These are phyloP conservation scores for Meteorus cinctellus DNA, from an alignment of 2,888 invertebrate species.

Conservation along the genomic window DNA sequence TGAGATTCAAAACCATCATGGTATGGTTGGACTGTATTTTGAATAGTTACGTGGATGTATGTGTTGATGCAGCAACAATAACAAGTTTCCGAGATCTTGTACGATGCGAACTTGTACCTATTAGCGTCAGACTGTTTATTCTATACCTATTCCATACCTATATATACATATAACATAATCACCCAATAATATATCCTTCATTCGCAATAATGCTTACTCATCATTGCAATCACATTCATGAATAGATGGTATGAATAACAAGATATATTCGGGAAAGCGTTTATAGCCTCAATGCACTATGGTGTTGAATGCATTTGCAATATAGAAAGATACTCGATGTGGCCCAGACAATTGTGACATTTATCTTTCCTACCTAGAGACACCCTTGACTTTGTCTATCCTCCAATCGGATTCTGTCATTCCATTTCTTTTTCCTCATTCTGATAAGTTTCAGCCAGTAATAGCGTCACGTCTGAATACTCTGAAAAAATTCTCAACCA, in stretches of 20 bases:
- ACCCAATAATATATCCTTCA: background rate
- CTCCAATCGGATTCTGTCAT: background rate
- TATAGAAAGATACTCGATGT: background rate
- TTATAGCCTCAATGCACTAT: background rate
- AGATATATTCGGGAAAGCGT: background rate
- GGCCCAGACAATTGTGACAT: background rate
- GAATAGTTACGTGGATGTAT: constrained; percentile 65
- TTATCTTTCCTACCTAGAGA: background rate
- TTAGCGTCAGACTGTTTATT: background rate
- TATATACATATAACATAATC: background rate
- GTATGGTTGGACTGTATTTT: constrained; percentile 62
- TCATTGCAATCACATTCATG: background rate
- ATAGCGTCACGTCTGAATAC: background rate
- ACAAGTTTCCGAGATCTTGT: background rate
- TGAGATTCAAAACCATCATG: constrained; percentile 34
- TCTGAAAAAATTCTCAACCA: background rate
- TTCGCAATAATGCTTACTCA: background rate
- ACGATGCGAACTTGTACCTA: background rate
- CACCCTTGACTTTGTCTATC: background rate
- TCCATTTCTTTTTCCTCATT: background rate
- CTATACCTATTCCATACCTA: background rate
- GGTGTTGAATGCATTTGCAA: background rate
- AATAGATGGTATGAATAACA: background rate
- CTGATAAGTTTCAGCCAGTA: background rate
- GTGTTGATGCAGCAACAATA: constrained; percentile 25